Conservation (phyloP, 1,140 invertebrate species). For the Calycopis cecrops region DNA sequence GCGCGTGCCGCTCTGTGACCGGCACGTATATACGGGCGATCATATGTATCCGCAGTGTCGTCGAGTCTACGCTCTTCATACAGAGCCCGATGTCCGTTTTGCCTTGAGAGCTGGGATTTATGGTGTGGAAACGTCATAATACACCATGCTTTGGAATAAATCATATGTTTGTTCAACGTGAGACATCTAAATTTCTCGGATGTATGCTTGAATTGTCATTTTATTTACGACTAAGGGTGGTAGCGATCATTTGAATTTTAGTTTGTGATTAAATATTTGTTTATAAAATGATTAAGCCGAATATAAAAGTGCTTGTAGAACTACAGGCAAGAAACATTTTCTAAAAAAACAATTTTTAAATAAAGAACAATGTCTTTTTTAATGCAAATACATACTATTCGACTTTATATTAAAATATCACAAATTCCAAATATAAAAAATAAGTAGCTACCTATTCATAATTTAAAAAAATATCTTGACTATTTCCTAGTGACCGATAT, state of each 20-base stretch:
- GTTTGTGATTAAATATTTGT: too few relatives aligned
- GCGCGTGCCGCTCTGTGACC: slow-evolving; percentile 44
- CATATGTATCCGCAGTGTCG: slow-evolving; percentile 43
- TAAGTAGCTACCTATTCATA: background rate
- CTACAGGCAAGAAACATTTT: too few relatives aligned
- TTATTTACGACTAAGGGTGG: slow-evolving; percentile 41
- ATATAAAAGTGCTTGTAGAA: too few relatives aligned
- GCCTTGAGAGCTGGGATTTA: slow-evolving; percentile 68
- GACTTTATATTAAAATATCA: too few relatives aligned
- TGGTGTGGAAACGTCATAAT: slow-evolving; percentile 69
- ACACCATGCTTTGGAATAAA: slow-evolving; percentile 59
- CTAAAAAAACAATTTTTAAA: too few relatives aligned
- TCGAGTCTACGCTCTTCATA: slow-evolving; percentile 49
- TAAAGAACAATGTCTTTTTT: too few relatives aligned
- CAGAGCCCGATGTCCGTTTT: slow-evolving; percentile 55
- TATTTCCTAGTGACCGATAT: background rate
- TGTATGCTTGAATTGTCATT: slow-evolving; percentile 47
- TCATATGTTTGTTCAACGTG: slow-evolving; percentile 63
- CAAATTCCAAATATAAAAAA: background rate
- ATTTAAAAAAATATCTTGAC: background rate
- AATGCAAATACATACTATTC: too few relatives aligned
- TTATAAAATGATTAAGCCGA: too few relatives aligned
- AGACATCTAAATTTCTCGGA: slow-evolving; percentile 62
- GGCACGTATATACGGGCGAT: slow-evolving; percentile 31
- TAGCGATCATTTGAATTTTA: slow-evolving; percentile 17